A percentile compares a stretch with the other conserved stretches of the same genome.
Conservation (phyloP, 2,113 vertebrate species). For the Lepisosteus oculatus region DNA sequence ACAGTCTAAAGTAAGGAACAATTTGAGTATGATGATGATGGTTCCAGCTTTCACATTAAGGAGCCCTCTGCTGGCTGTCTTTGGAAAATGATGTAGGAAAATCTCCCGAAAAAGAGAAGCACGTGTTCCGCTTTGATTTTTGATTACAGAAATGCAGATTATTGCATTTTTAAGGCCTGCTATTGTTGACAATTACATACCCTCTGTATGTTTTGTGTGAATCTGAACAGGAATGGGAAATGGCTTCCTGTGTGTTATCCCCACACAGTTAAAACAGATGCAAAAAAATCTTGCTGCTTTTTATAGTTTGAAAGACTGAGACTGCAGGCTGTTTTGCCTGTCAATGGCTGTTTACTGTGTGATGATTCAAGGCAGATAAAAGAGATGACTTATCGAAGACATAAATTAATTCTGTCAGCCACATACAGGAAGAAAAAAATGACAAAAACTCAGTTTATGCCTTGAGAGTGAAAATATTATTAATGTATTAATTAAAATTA, state of each 20-base stretch:
- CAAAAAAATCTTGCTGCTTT: neutral
- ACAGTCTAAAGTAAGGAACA: too few species aligned
- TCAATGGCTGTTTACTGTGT: neutral
- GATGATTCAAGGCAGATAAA: neutral
- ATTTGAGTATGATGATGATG: too few species aligned
- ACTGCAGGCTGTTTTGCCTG: neutral
- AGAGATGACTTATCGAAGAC: neutral
- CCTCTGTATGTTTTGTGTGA: too few species aligned
- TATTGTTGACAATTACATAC: too few species aligned
- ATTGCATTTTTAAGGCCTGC: too few species aligned
- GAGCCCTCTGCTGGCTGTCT: constrained; percentile 11
- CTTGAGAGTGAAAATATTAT: too few species aligned
- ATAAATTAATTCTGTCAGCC: neutral
- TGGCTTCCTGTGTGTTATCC: neutral
- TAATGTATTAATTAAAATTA: too few species aligned
- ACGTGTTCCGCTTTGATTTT: neutral
- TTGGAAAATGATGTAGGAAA: neutral
- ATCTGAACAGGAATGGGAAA: too few species aligned
- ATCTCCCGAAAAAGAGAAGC: neutral
- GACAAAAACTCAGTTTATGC: neutral
- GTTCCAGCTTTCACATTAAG: too few species aligned
- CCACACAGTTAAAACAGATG: neutral
- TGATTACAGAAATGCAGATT: neutral
- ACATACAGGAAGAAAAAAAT: neutral
- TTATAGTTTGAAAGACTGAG: neutral